These are phyloP conservation scores for Chiloscyllium plagiosum DNA, from an alignment of 2,113 vertebrate genomes.

Conservation along the genomic window DNA sequence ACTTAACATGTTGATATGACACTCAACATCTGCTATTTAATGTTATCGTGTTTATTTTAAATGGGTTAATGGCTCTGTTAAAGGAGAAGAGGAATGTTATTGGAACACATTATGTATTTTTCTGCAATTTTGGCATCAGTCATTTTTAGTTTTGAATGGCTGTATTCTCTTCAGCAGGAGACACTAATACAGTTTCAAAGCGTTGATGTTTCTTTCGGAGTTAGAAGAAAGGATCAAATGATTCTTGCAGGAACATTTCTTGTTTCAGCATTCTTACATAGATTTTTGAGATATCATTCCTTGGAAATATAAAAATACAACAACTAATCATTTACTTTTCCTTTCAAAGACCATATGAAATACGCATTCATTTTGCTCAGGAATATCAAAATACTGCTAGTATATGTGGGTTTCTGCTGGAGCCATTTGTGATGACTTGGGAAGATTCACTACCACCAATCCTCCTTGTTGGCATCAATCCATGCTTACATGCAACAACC, in stretches of 20 bases:
- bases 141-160: background rate
- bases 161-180: background rate
- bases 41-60: background rate
- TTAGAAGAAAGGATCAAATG: background rate
- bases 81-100: background rate
- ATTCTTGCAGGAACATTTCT: background rate
- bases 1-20: constrained; percentile 10
- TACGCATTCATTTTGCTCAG: background rate
- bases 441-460: no score
- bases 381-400: background rate
- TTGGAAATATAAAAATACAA: background rate
- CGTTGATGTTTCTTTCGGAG: background rate
- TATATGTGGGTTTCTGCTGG: no score
- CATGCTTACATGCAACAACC: no score
- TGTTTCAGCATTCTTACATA: background rate
- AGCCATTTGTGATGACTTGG: no score
- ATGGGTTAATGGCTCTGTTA: constrained; percentile 7
- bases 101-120: background rate
- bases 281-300: background rate
- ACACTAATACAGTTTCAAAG: background rate
- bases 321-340: background rate
- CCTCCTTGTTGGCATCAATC: no score
- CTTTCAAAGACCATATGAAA: background rate
- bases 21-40: constrained; percentile 12
- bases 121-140: background rate